A percentile compares a stretch with the other conserved stretches of the same genome.
phyloP scores from a whole-genome alignment of 2,888 invertebrate genomes.

The Cetonia aurata region DNA sequence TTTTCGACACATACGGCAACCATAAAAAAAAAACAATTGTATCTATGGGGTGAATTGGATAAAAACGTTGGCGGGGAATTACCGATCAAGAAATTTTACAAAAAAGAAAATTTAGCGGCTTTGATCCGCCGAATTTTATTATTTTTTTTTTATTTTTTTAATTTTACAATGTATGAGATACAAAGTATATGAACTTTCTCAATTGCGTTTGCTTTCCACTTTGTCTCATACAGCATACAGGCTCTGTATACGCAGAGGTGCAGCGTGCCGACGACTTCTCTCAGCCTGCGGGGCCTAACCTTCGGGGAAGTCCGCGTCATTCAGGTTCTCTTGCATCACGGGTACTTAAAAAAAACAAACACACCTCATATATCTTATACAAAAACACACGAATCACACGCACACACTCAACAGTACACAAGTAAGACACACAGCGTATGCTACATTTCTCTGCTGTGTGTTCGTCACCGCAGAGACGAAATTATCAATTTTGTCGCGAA shows the following conservation, averaged over 20 bases:
- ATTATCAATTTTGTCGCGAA: too few species aligned
- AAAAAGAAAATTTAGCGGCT: conserved; percentile 38
- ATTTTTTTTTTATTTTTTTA: conserved; percentile 43
- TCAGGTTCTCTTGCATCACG: conserved; percentile 67
- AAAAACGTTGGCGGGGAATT: too few species aligned
- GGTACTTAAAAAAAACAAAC: conserved; percentile 66
- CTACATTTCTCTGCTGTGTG: too few species aligned
- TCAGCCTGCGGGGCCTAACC: conserved; percentile 70
- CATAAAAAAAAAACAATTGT: background rate
- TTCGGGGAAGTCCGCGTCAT: conserved; percentile 65
- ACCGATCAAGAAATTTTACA: conserved; percentile 63
- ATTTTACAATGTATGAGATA: conserved; percentile 55
- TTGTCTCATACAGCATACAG: conserved; percentile 69
- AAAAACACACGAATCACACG: conserved; percentile 47
- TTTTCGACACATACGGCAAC: background rate
- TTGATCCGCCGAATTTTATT: conserved; percentile 31
- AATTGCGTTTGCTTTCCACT: conserved; percentile 65
- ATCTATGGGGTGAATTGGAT: background rate
- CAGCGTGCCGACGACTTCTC: conserved; percentile 67
- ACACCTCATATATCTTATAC: conserved; percentile 53
- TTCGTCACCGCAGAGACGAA: too few species aligned
- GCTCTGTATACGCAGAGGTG: conserved; percentile 68
- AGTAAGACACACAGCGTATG: conserved; percentile 15
- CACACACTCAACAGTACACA: conserved; percentile 45
- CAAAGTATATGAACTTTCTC: conserved; percentile 57